These are phyloP conservation scores for Corydoras maculifer DNA, from an alignment of 2,113 vertebrate genomes.

Conservation along the genomic window DNA sequence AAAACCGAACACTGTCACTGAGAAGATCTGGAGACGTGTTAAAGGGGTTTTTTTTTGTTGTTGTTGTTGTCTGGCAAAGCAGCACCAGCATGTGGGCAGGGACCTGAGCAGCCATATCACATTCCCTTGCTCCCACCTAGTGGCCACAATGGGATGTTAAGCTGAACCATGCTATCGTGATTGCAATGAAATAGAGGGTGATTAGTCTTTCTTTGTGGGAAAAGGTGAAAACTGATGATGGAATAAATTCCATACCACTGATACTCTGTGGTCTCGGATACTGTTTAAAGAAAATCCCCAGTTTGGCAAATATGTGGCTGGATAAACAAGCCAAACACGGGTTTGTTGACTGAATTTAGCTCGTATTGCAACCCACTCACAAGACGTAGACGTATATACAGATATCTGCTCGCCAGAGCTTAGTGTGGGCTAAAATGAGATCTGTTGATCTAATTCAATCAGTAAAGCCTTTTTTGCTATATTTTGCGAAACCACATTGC, in stretches of 20 bases:
- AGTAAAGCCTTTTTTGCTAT: conserved; percentile 40
- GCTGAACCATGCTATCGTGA: conserved; percentile 39
- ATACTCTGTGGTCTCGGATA: too few relatives aligned
- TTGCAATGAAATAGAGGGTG: conserved; percentile 40
- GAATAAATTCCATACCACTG: too few relatives aligned
- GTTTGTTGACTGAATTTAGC: too few relatives aligned
- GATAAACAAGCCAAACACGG: too few relatives aligned
- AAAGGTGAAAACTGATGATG: background rate
- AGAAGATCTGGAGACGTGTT: conserved; percentile 47
- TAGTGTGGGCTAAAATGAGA: background rate
- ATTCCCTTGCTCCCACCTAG: conserved; percentile 68
- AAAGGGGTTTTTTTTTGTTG: conserved; percentile 60
- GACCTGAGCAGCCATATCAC: conserved; percentile 36
- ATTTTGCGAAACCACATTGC: conserved; percentile 29
- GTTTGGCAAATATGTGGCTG: too few relatives aligned
- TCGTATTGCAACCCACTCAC: background rate
- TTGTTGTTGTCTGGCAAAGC: conserved; percentile 57
- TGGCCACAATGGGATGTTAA: conserved; percentile 47
- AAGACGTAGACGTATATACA: background rate
- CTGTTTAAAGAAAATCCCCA: too few relatives aligned
- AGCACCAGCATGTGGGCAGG: conserved; percentile 37
- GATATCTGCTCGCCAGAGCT: background rate
- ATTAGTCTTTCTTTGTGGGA: background rate
- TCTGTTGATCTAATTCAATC: conserved; percentile 34
- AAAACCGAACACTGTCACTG: background rate